Conservation (phyloP, 1,140 invertebrate species). For the Melitaea cinxia region DNA sequence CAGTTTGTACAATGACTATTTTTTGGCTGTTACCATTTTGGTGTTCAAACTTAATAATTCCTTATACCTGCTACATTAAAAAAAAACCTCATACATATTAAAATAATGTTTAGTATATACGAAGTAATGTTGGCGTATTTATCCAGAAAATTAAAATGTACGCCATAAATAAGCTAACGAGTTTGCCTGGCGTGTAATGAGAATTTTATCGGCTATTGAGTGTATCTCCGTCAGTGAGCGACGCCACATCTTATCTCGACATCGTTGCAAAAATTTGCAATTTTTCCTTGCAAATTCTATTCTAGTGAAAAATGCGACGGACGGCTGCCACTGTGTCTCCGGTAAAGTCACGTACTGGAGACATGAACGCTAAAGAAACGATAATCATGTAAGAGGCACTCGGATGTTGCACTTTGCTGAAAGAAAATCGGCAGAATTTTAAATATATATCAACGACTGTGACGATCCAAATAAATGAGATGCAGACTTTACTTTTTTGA, state of each 20-base stretch:
- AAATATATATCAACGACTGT: not conserved
- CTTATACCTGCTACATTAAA: too few relatives aligned
- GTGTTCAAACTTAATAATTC: too few relatives aligned
- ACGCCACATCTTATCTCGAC: conserved; percentile 40
- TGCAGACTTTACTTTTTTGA: too few relatives aligned
- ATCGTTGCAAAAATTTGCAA: conserved; percentile 54
- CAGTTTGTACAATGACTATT: too few relatives aligned
- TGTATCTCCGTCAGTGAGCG: conserved; percentile 35
- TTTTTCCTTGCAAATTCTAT: conserved; percentile 54
- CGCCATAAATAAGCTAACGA: conserved; percentile 28
- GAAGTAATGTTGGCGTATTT: conserved; percentile 7
- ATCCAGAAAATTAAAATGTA: conserved; percentile 20
- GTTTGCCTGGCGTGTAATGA: conserved; percentile 34
- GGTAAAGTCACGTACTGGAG: conserved; percentile 56
- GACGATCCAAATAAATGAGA: too few relatives aligned
- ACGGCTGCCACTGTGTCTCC: conserved; percentile 44
- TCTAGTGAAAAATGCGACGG: conserved; percentile 53
- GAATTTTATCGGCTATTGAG: conserved; percentile 41
- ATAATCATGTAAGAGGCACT: conserved; percentile 16
- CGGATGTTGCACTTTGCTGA: conserved; percentile 5
- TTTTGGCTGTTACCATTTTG: too few relatives aligned
- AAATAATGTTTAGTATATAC: not conserved
- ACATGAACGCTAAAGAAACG: conserved; percentile 35
- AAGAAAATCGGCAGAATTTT: conserved; percentile 7
- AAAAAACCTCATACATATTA: not conserved